Base-by-base conservation (phyloP, 2,797 vertebrate genomes). In the Neosilurus mollespiculum region DNA sequence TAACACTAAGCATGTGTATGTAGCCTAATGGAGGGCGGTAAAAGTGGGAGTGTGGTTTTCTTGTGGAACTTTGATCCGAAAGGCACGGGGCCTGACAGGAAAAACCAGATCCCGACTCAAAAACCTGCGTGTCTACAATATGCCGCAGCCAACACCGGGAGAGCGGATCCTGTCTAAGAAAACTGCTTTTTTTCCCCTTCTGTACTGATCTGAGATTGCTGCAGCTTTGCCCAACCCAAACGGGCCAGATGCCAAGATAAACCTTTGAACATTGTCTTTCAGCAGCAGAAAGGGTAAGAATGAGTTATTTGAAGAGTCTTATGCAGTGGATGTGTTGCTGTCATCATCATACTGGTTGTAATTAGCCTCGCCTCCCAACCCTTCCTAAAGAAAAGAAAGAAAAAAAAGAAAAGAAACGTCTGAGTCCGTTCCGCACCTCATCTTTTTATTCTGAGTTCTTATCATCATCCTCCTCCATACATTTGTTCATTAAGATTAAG, bases 61-160 rank as follows among this genome's bases (percentile, higher is more conserved):
- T 81, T 88, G 82, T 85, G 83, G 84, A 85, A 87, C 89, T 89
- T 89, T 89, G 84, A 86, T 88, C 85, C 86, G 77, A 85, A 64
- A 86, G 83, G 51, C 86, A 86, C 73, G 82, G 82, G 78, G 91
- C 90, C 88, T 87, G 90, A 93, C 93, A 92, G 92, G 93, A 94
- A 94, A 94, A 94, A 94, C 92, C 92, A 91, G 93, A 92, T 94
- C 87, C 85, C 49, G 0, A 59, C 86, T 88, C 80, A 81, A 70
- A 83, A 85, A 86, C 86, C 86, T 84, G 79, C 86, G 56, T 84
- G 66, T 81, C 88, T 91, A 87, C 88, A 90, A 88, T 82, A 90
- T 90, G 86, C 90, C 89, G 88, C 87, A 85, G 89, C 88, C 85
- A 83, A 92, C 84, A 82, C 67, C 15, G 53, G 90, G 89, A 91